Evolutionary conservation across 1,140 invertebrate species (phyloP).

Genomic region (Phenacoccus solenopsis): DNA sequence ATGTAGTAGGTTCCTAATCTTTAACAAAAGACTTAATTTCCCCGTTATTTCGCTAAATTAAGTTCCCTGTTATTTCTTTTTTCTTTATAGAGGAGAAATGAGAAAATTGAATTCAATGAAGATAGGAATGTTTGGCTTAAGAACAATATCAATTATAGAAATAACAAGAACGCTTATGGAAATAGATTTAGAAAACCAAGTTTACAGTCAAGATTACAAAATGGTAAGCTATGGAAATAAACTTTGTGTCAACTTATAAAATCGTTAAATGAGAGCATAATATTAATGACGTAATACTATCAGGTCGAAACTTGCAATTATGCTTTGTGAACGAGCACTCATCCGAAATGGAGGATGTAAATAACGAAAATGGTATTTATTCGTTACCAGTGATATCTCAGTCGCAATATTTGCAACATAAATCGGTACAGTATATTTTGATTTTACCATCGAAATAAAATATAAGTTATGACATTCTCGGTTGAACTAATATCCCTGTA

Average conservation of each 20-base stretch:
- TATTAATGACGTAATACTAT: constrained; percentile 30
- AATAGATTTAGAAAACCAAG: constrained; percentile 49
- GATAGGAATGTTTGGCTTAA: constrained; percentile 4
- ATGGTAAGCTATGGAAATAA: constrained; percentile 39
- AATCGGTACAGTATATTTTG: neutral
- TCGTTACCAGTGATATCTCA: neutral
- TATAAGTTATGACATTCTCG: no score
- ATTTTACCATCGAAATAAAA: neutral
- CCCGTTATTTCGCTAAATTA: no score
- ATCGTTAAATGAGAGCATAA: no score
- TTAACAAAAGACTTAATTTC: no score
- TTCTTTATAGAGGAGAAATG: neutral
- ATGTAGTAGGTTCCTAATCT: no score
- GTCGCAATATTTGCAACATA: neutral
- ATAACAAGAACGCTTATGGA: neutral
- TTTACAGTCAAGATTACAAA: constrained; percentile 72
- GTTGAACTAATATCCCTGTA: no score
- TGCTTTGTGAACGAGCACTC: constrained; percentile 90
- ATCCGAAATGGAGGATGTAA: constrained; percentile 34
- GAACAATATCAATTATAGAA: neutral
- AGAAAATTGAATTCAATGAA: neutral
- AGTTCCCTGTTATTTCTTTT: no score
- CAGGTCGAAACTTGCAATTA: constrained; percentile 85
- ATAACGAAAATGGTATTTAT: constrained; percentile 35
- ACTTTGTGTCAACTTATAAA: no score